Conservation (phyloP, 2,888 invertebrate species). For the Leptinotarsa peninsularis region DNA sequence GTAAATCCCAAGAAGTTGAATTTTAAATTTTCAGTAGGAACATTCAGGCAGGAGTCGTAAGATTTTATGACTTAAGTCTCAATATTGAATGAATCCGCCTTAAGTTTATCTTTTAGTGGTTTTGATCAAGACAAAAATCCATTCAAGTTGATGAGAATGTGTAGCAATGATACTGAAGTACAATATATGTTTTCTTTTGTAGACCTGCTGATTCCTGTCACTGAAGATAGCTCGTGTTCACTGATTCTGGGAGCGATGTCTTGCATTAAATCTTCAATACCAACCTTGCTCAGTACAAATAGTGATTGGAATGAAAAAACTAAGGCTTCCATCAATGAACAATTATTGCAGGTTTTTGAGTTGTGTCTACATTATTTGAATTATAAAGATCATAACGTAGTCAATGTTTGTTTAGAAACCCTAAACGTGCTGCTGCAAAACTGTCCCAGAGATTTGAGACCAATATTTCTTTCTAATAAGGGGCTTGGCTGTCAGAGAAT, state of each 20-base stretch:
- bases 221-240: slow-evolving; percentile 64
- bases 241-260: slow-evolving; percentile 76
- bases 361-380: slow-evolving; percentile 78
- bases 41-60: too few relatives aligned
- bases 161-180: neutral
- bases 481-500: slow-evolving; percentile 66
- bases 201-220: slow-evolving; percentile 62
- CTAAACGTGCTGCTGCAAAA: slow-evolving; percentile 74
- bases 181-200: slow-evolving; percentile 41
- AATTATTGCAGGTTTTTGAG: slow-evolving; percentile 73
- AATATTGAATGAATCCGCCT: too few relatives aligned
- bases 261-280: slow-evolving; percentile 74
- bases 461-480: slow-evolving; percentile 68
- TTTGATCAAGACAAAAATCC: too few relatives aligned
- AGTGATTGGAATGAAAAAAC: slow-evolving; percentile 32
- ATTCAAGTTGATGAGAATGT: neutral
- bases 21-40: too few relatives aligned
- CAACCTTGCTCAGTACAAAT: slow-evolving; percentile 64
- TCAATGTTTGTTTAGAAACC: slow-evolving; percentile 87
- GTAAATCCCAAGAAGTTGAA: too few relatives aligned
- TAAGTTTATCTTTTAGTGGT: too few relatives aligned
- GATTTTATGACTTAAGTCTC: too few relatives aligned
- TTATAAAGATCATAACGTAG: slow-evolving; percentile 86
- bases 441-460: slow-evolving; percentile 69
- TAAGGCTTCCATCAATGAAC: slow-evolving; percentile 38